Conservation (phyloP, 2,888 invertebrate species). For the Trachelus troglodyta region DNA sequence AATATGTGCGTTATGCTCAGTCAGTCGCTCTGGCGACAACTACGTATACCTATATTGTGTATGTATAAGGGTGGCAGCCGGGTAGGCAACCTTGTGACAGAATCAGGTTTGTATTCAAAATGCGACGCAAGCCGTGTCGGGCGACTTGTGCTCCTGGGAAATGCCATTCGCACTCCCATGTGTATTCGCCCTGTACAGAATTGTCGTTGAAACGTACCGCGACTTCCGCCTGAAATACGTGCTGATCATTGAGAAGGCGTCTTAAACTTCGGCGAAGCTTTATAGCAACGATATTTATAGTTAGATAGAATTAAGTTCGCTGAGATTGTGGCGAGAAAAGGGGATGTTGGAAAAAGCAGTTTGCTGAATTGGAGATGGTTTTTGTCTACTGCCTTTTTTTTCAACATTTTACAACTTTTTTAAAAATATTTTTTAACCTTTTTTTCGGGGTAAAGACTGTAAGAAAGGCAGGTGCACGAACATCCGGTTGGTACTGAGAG, state of each 20-base stretch:
- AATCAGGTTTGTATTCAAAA: conserved; percentile 51
- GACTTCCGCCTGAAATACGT: background rate
- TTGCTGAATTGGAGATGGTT: background rate
- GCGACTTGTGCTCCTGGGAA: background rate
- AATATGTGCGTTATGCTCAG: background rate
- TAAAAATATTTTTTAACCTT: background rate
- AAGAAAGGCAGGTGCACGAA: background rate
- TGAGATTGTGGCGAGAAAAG: background rate
- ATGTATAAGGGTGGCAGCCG: background rate
- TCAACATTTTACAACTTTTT: too few species aligned
- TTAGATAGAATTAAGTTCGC: background rate
- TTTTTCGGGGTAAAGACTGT: background rate
- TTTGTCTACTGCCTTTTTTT: background rate
- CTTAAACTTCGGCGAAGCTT: background rate
- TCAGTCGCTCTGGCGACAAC: background rate
- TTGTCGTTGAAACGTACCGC: background rate
- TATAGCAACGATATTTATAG: background rate
- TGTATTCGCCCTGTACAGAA: background rate
- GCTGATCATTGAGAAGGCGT: background rate
- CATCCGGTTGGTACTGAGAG: background rate
- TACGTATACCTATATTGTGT: background rate
- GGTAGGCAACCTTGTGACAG: conserved; percentile 19
- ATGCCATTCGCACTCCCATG: conserved; percentile 1
- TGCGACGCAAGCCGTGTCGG: conserved; percentile 26
- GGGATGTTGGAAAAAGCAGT: background rate